These are phyloP conservation scores for Torymus auratus DNA, from an alignment of 2,888 invertebrate genomes.

Conservation along the genomic window DNA sequence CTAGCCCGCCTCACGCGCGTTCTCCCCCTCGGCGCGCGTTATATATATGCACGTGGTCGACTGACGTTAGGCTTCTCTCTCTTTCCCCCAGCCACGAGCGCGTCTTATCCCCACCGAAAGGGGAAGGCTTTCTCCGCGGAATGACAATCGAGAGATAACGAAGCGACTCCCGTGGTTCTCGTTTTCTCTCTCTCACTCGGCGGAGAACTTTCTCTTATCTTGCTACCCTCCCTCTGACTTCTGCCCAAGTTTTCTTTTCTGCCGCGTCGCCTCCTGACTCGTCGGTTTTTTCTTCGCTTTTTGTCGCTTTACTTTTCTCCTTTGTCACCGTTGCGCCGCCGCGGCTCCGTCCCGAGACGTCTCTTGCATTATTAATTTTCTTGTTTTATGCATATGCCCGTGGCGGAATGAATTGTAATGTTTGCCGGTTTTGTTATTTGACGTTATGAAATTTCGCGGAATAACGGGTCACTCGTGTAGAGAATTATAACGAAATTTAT, in stretches of 20 bases:
- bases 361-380: slow-evolving; percentile 48
- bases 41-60: not conserved
- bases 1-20: slow-evolving; percentile 67
- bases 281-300: not conserved
- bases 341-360: not conserved
- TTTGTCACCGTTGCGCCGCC: slow-evolving; percentile 31
- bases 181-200: slow-evolving; percentile 27
- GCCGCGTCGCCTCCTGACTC: not conserved
- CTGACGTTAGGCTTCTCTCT: slow-evolving; percentile 40
- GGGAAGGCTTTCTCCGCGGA: slow-evolving; percentile 2
- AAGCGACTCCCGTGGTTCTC: not conserved
- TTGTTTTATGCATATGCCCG: slow-evolving; percentile 1
- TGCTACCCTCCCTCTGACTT: not conserved
- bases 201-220: slow-evolving; percentile 16
- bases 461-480: not conserved
- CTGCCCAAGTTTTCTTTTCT: slow-evolving; percentile 1
- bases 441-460: not conserved
- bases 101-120: slow-evolving; percentile 38
- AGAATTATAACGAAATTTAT: no score
- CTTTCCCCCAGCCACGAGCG: slow-evolving; percentile 2
- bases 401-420: slow-evolving; percentile 14
- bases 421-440: not conserved
- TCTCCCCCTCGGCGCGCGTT: slow-evolving; percentile 35
- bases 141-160: slow-evolving; percentile 41
- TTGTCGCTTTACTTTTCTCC: slow-evolving; percentile 14